Evolutionary conservation across 2,797 vertebrate genomes (phyloP).

Genomic region (Hapalemur alaotrensis): DNA sequence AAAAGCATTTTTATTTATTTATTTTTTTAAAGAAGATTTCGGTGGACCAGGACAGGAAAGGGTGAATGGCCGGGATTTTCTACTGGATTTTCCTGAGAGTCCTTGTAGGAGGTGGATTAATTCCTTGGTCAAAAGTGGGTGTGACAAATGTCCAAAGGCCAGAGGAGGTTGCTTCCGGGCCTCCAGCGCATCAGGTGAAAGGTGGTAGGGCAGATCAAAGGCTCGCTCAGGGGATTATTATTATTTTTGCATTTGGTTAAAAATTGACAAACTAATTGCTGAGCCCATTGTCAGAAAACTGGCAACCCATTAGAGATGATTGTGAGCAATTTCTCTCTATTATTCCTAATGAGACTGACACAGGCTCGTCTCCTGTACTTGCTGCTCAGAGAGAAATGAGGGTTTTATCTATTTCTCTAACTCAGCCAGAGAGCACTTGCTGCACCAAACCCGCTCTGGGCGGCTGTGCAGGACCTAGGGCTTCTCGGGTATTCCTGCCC

Average conservation of each 20-base stretch:
- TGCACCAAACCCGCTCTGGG: conserved; percentile 23
- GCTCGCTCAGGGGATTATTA: neutral
- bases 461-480: conserved; percentile 41
- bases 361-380: conserved; percentile 44
- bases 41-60: neutral
- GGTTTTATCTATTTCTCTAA: conserved; percentile 50
- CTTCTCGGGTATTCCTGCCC: conserved; percentile 43
- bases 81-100: neutral
- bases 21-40: neutral
- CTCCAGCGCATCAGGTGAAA: neutral
- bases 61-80: neutral
- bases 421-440: neutral
- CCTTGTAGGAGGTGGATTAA: neutral
- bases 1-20: neutral
- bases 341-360: conserved; percentile 59
- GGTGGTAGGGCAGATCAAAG: conserved; percentile 1
- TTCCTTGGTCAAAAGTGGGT: neutral
- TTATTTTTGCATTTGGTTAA: conserved; percentile 68
- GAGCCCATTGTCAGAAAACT: conserved; percentile 51
- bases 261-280: conserved; percentile 71
- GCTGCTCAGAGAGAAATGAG: conserved; percentile 31
- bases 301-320: conserved; percentile 49
- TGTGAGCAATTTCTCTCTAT: conserved; percentile 70
- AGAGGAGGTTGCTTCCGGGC: rapidly evolving
- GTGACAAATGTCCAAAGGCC: neutral